Percentiles rank a stretch among this genome's conserved stretches.
Evolutionary conservation across 2,113 vertebrate species (phyloP).

Genomic region (Lipotes vexillifer): DNA sequence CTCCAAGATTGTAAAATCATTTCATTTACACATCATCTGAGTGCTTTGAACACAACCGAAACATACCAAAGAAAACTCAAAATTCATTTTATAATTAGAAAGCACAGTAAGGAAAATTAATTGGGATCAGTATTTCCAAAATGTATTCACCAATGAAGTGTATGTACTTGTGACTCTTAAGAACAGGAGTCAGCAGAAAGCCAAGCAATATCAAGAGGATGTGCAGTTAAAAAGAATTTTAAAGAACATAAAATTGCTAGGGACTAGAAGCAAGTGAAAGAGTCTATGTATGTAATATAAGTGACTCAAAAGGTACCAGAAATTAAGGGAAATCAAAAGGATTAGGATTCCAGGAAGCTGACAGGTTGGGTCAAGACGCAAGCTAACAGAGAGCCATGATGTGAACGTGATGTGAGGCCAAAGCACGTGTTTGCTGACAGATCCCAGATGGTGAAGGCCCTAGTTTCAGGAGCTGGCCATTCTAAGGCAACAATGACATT

Average conservation of each 20-base stretch:
- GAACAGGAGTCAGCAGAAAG: not conserved
- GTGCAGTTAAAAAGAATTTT: not conserved
- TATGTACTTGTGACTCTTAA: not conserved
- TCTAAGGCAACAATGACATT: not conserved
- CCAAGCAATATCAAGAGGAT: not conserved
- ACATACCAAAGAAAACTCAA: not conserved
- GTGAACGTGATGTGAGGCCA: not conserved
- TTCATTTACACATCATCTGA: conserved; percentile 1
- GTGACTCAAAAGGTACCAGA: not conserved
- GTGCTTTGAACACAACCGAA: not conserved
- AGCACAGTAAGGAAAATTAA: not conserved
- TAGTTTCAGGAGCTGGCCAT: not conserved
- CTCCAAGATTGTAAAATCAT: not conserved
- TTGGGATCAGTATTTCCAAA: not conserved
- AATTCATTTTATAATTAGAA: not conserved
- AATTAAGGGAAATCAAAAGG: not conserved
- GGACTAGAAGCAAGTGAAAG: not conserved
- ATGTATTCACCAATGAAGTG: not conserved
- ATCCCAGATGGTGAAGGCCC: not conserved
- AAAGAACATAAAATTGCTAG: not conserved
- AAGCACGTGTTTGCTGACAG: not conserved
- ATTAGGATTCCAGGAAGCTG: not conserved
- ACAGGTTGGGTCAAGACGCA: not conserved
- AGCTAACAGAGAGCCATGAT: not conserved
- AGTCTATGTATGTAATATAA: not conserved